These are phyloP conservation scores for Cololabis saira DNA, from an alignment of 2,113 vertebrate species.

Conservation along the genomic window DNA sequence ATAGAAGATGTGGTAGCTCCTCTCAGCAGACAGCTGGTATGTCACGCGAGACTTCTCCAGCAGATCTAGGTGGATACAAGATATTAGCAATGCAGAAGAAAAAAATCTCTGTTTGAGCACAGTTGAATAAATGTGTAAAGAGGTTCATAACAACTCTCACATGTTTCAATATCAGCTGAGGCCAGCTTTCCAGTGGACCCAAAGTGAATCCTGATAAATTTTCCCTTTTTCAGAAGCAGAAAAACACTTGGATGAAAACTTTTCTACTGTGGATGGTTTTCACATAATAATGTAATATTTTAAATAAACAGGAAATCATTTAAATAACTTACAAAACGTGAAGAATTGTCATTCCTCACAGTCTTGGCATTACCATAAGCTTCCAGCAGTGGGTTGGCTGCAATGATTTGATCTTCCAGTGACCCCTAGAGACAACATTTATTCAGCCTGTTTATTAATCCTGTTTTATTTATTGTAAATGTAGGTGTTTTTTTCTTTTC, in stretches of 20 bases:
- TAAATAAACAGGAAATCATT: neutral
- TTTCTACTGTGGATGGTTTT: neutral
- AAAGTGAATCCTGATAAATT: conserved; percentile 95
- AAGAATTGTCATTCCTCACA: conserved; percentile 90
- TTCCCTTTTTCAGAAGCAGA: conserved; percentile 76
- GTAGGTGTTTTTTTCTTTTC: neutral
- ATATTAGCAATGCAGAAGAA: neutral
- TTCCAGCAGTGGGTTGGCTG: conserved; percentile 83
- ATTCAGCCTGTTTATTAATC: neutral
- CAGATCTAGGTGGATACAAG: conserved; percentile 59
- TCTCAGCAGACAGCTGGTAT: conserved; percentile 82
- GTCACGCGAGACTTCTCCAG: conserved; percentile 78
- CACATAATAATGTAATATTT: conserved; percentile 29
- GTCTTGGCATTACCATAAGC: conserved; percentile 91
- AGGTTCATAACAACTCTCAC: conserved; percentile 75
- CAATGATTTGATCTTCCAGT: conserved; percentile 86
- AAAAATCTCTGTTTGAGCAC: neutral
- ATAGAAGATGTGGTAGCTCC: conserved; percentile 85
- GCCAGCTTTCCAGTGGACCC: conserved; percentile 91
- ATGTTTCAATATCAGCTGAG: conserved; percentile 97
- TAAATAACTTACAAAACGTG: conserved; percentile 84
- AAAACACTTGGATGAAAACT: neutral
- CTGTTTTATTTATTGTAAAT: neutral
- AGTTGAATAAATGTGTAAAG: neutral
- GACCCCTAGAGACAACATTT: conserved; percentile 82